phyloP scores from a whole-genome alignment of 2,113 vertebrate genomes.

The Pithys albifrons region DNA sequence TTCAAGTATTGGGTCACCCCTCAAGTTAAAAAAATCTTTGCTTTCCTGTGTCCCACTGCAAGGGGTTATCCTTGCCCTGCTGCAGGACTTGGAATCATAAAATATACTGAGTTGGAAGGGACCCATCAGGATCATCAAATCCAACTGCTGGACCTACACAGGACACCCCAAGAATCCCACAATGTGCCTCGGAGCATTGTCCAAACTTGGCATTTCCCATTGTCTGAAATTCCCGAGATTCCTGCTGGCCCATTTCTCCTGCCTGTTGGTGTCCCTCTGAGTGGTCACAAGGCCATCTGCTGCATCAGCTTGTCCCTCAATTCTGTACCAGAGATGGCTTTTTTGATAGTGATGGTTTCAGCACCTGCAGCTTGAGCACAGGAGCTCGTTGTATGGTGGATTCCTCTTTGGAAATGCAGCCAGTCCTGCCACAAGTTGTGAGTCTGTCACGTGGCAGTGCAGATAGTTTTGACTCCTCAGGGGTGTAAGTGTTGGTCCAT shows the following conservation, averaged over 20 bases:
- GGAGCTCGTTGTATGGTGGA: background rate
- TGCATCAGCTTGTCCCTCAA: background rate
- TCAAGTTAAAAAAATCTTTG: background rate
- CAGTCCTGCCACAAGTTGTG: background rate
- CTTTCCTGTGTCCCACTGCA: fast-evolving
- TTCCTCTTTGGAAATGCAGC: background rate
- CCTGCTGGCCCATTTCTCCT: background rate
- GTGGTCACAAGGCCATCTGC: background rate
- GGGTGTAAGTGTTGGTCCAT: background rate
- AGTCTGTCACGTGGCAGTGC: fast-evolving
- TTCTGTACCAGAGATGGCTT: background rate
- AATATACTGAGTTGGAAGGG: background rate
- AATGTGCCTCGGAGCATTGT: background rate
- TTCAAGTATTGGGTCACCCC: background rate
- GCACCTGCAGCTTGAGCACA: background rate
- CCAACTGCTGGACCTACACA: background rate
- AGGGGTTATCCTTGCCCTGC: background rate
- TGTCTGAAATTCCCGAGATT: background rate
- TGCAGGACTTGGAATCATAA: background rate
- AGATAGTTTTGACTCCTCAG: background rate
- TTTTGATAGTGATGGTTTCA: background rate
- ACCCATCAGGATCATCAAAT: background rate
- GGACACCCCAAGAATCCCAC: background rate
- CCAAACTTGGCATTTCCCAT: background rate
- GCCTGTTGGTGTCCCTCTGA: background rate